These are phyloP conservation scores for Tragelaphus oryx DNA, from an alignment of 2,797 vertebrate species.

Conservation along the genomic window DNA sequence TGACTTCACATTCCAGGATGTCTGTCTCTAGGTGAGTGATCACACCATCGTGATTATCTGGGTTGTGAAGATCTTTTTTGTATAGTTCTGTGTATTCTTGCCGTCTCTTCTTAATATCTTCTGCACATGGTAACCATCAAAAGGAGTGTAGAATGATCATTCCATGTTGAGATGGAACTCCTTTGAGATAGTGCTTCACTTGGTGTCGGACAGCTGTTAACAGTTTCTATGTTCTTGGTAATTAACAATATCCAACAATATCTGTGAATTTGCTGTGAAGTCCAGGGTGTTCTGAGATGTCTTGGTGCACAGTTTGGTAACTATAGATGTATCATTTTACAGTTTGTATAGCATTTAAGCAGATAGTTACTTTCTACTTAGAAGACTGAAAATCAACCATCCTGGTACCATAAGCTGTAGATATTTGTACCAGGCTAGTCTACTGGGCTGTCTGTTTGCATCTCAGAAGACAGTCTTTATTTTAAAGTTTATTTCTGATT, in stretches of 20 bases:
- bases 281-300: background rate
- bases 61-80: too few species aligned
- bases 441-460: background rate
- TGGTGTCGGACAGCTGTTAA: background rate
- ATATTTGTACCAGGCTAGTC: background rate
- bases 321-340: background rate
- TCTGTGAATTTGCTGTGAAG: background rate
- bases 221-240: background rate
- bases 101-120: too few species aligned
- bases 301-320: background rate
- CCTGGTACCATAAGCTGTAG: background rate
- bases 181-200: background rate
- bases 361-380: background rate
- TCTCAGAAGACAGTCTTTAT: background rate
- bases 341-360: background rate
- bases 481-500: background rate
- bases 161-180: background rate
- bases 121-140: background rate
- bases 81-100: too few species aligned
- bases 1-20: too few species aligned
- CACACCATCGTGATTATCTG: too few species aligned
- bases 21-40: too few species aligned
- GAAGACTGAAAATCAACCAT: background rate
- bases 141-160: background rate
- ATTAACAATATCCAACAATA: background rate